Evolutionary conservation across 2,888 invertebrate species (phyloP), one percentile per base, ranked within the genome.

Genomic region (Clistopyga incitator): DNA sequence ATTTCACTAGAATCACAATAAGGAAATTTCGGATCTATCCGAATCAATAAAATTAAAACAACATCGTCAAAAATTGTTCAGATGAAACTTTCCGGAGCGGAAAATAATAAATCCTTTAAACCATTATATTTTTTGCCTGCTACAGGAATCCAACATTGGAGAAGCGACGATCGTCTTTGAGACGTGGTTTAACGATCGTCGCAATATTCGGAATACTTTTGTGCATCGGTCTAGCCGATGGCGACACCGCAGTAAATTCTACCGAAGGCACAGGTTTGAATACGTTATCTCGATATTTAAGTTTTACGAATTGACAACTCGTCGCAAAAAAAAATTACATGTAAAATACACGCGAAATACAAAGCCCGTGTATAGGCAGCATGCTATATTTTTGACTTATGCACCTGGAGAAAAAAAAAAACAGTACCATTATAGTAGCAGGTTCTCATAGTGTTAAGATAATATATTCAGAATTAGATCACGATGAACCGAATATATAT

Each of bases 141-240:
- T 95, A 59, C 94, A 97, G 96, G 94, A 96, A 96, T 93, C 96
- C 96, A 88, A 96, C 96, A 94, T 97, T 97, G 97, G 97, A 97
- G 97, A 96, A 96, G 88, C 94, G 96, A 84, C 94, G 97, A 87
- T 96, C 96, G 54, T 95, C 96, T 86, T 93, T 97, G 94, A 97
- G 97, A 93, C 94, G 96, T 88, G 95, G 95, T 61, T 94, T 97
- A 87, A 95, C 96, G 81, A 94, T 96, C 81, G 94, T 95, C 61
- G 93, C 95, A 83, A 94, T 96, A 65, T 94, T 95, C 85, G 95
- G 95, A 82, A 92, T 95, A 75, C 95, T 96, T 54, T 93, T 96
- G 86, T 94, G 95, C 79, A 94, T 96, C 86, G 95, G 95, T 20
- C 94, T 96, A 84, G 95, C 94, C 84, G 95, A 95, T 87, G 94